phyloP scores from a whole-genome alignment of 2,113 vertebrate genomes.

The Ptyas mucosa region DNA sequence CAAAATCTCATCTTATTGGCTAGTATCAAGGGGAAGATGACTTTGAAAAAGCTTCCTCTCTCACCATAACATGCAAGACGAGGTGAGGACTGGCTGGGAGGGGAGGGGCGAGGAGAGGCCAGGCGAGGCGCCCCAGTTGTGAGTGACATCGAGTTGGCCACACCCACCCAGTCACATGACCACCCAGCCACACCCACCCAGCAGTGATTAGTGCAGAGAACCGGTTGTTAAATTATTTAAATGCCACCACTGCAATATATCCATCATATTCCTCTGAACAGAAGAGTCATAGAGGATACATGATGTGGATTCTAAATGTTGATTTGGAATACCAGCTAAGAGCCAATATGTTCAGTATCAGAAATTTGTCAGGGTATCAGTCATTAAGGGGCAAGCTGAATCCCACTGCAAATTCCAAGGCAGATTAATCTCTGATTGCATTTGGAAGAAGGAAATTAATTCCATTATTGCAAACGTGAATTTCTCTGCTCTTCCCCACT shows the following conservation, averaged over 20 bases:
- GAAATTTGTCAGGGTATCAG: not conserved
- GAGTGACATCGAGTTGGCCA: too few relatives aligned
- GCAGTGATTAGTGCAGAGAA: too few relatives aligned
- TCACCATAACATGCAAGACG: too few relatives aligned
- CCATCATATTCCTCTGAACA: not conserved
- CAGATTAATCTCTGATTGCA: not conserved
- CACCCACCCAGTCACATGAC: too few relatives aligned
- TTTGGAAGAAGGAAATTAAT: not conserved
- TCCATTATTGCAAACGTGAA: not conserved
- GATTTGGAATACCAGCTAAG: not conserved
- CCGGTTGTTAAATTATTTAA: too few relatives aligned
- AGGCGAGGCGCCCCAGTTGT: too few relatives aligned
- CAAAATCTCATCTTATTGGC: too few relatives aligned
- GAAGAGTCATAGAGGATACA: not conserved
- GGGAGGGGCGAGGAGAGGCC: too few relatives aligned
- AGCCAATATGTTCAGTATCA: not conserved
- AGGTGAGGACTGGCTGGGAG: too few relatives aligned
- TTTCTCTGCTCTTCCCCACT: not conserved
- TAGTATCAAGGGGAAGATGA: too few relatives aligned
- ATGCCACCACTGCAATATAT: not conserved
- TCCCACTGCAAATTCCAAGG: not conserved
- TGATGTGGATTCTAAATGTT: not conserved
- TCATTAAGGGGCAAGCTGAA: not conserved
- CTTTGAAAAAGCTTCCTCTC: too few relatives aligned
- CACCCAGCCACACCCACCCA: too few relatives aligned